These are phyloP conservation scores for Conger conger DNA, from an alignment of 2,113 vertebrate genomes.

Conservation along the genomic window DNA sequence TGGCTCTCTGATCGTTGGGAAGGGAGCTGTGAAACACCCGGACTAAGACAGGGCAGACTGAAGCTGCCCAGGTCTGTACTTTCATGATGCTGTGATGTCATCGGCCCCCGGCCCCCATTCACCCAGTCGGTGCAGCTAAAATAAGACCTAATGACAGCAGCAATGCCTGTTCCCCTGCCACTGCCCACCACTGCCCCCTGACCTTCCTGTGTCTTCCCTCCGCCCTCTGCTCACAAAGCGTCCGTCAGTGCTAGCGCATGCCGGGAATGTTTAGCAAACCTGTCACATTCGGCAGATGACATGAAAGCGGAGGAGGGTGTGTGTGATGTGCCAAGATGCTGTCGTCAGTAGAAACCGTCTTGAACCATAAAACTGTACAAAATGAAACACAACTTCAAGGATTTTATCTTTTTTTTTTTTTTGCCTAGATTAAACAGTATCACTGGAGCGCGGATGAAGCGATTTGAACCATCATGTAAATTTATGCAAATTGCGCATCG, in stretches of 20 bases:
- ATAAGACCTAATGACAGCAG: slow-evolving; percentile 3
- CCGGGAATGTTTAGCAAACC: slow-evolving; percentile 4
- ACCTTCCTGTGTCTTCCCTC: neutral
- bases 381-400: neutral
- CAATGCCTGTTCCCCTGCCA: neutral
- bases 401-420: too few species aligned
- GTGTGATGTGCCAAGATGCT: slow-evolving; percentile 2
- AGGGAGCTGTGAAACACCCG: neutral
- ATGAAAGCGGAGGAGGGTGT: neutral
- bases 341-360: neutral
- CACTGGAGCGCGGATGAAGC: neutral
- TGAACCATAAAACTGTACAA: neutral
- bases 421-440: neutral
- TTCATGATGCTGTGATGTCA: neutral
- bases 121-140: neutral
- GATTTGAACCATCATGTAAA: neutral
- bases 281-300: slow-evolving; percentile 8
- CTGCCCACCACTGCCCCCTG: neutral
- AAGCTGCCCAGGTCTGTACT: neutral
- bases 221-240: neutral
- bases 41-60: neutral
- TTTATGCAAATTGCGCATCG: neutral
- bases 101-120: neutral
- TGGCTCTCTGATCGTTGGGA: neutral
- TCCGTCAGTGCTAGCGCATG: neutral